A percentile compares a stretch with the other conserved stretches of the same genome.
Conservation (phyloP, 2,888 invertebrate species). For the Resseliella maxima region DNA sequence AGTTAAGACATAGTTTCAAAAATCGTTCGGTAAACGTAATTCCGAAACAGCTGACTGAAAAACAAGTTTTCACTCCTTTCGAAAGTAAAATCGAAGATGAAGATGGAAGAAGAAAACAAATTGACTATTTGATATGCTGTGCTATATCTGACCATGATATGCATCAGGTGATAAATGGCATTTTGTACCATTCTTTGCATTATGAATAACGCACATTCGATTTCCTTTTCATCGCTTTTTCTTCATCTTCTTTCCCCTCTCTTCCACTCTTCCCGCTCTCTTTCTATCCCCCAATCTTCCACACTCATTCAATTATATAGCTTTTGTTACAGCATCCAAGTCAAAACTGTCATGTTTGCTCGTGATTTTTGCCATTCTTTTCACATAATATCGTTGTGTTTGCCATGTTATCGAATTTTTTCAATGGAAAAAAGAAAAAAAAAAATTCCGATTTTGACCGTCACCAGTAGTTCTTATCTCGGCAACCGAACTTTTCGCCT, state of each 20-base stretch:
- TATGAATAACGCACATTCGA: not conserved
- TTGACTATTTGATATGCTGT: not conserved
- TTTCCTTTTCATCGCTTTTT: too few relatives aligned
- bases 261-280: too few relatives aligned
- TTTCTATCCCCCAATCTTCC: too few relatives aligned
- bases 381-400: not conserved
- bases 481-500: not conserved
- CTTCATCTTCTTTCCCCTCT: too few relatives aligned
- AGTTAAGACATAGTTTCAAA: not conserved
- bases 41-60: not conserved
- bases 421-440: not conserved
- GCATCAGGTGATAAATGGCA: conserved; percentile 24
- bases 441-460: not conserved
- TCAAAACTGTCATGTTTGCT: not conserved
- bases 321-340: not conserved
- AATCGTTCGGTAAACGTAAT: not conserved
- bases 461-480: not conserved
- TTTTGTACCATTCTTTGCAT: not conserved
- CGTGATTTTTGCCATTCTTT: not conserved
- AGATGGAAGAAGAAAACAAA: too few relatives aligned
- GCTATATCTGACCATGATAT: not conserved
- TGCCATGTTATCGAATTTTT: not conserved
- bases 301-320: not conserved
- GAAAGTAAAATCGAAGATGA: too few relatives aligned
- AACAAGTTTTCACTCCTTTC: not conserved